Evolutionary conservation across 2,888 invertebrate genomes (phyloP).

Genomic region (Mantis religiosa): DNA sequence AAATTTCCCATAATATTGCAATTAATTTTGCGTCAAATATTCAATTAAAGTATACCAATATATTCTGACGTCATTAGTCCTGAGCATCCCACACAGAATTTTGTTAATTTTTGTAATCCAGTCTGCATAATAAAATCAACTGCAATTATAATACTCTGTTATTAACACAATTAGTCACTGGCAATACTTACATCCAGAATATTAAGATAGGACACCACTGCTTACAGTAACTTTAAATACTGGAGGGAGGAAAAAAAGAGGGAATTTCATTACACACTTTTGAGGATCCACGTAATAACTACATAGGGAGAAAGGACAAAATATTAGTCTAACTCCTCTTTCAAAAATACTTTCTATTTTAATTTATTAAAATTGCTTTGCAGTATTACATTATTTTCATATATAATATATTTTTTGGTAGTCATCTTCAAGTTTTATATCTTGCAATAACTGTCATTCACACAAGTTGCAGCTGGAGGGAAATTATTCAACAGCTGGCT

Average conservation of each 20-base stretch:
- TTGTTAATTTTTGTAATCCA: no score
- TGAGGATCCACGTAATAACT: background rate
- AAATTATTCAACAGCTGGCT: background rate
- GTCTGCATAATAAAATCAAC: no score
- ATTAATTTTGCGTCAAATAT: no score
- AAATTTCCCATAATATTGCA: no score
- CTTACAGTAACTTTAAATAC: background rate
- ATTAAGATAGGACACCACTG: no score
- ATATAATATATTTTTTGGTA: background rate
- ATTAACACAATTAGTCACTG: no score
- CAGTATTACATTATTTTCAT: constrained; percentile 6
- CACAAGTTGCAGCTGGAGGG: background rate
- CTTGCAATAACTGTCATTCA: background rate
- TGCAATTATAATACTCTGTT: no score
- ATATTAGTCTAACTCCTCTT: background rate
- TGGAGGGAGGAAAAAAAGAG: background rate
- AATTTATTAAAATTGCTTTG: constrained; percentile 14
- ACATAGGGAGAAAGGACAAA: background rate
- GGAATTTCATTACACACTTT: background rate
- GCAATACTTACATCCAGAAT: no score
- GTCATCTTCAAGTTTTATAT: background rate
- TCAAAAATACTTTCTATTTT: constrained; percentile 9
- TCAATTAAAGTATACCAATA: no score
- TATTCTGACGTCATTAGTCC: no score
- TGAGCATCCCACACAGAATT: no score